Conservation (phyloP, 1,140 invertebrate species). For the Holotrichia oblita region DNA sequence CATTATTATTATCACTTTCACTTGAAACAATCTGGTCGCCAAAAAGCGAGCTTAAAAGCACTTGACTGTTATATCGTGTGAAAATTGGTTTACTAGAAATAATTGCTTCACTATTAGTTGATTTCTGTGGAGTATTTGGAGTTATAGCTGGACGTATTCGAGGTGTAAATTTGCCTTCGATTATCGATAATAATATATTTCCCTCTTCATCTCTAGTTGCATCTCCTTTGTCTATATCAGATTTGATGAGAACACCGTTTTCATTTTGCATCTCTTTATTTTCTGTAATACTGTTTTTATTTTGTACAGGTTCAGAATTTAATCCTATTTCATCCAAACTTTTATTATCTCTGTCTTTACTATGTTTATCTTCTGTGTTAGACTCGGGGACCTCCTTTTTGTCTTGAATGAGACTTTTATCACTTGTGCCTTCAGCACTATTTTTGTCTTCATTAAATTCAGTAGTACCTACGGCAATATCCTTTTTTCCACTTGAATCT, state of each 20-base stretch:
- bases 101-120: neutral
- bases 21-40: neutral
- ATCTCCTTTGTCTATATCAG: neutral
- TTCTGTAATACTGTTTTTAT: neutral
- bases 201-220: neutral
- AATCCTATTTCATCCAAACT: neutral
- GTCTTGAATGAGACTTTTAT: neutral
- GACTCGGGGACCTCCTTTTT: neutral
- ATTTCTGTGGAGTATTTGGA: neutral
- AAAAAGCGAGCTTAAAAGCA: neutral
- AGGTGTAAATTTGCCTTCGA: neutral
- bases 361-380: neutral
- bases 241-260: too few relatives aligned
- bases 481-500: neutral
- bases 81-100: neutral
- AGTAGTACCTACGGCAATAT: slow-evolving; percentile 9
- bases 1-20: neutral
- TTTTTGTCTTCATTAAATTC: neutral
- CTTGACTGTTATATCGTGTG: neutral
- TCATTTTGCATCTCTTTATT: neutral
- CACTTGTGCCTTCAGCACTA: neutral
- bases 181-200: neutral
- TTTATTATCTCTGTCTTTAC: neutral
- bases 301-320: neutral
- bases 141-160: neutral